These are phyloP conservation scores for Ceratina calcarata DNA, from an alignment of 1,140 invertebrate genomes.

Conservation along the genomic window DNA sequence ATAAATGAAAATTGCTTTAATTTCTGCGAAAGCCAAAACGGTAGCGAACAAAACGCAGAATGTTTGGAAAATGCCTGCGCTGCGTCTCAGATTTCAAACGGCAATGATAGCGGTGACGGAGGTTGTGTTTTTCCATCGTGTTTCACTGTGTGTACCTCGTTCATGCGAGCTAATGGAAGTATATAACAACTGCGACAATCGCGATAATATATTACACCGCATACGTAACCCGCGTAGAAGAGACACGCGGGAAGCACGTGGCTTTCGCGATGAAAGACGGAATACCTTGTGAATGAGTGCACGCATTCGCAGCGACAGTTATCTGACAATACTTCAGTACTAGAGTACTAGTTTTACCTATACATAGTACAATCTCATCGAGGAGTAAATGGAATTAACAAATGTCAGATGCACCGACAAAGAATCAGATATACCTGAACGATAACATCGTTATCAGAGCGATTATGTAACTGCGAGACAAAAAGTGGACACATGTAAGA, in stretches of 20 bases:
- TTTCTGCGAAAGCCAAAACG: too few relatives aligned
- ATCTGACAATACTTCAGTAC: too few relatives aligned
- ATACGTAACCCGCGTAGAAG: constrained; percentile 1
- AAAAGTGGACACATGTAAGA: not conserved
- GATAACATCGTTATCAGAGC: constrained; percentile 3
- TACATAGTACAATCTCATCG: too few relatives aligned
- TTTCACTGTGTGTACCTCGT: not conserved
- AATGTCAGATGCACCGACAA: too few relatives aligned
- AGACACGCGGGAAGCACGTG: constrained; percentile 38
- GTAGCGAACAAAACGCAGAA: too few relatives aligned
- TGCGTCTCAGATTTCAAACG: not conserved
- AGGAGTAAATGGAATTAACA: too few relatives aligned
- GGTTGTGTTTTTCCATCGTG: constrained; percentile 41
- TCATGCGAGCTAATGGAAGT: not conserved
- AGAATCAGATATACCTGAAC: too few relatives aligned
- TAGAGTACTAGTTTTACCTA: too few relatives aligned
- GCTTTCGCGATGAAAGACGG: not conserved
- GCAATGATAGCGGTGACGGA: constrained; percentile 24
- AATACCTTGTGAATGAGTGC: constrained; percentile 27
- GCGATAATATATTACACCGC: constrained; percentile 27
- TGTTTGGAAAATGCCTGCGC: not conserved
- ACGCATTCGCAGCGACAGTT: too few relatives aligned
- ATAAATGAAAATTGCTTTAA: too few relatives aligned
- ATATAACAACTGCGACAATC: constrained; percentile 1
- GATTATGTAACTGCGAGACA: too few relatives aligned